Evolutionary conservation across 2,113 vertebrate species (phyloP).

Genomic region (Lampris megalopsis): DNA sequence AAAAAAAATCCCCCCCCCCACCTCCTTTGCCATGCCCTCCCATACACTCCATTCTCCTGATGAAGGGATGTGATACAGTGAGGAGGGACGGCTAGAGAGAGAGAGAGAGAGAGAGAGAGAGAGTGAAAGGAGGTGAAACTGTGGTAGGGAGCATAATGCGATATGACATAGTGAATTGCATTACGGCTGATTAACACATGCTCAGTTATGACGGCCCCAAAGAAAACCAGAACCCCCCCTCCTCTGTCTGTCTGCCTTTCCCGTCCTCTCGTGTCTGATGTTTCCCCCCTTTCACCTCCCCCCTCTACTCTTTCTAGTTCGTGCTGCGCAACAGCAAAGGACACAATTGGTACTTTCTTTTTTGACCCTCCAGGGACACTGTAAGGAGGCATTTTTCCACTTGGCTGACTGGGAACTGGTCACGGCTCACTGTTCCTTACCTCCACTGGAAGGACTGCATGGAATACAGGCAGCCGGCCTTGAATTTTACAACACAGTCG

Average conservation of each 20-base stretch:
- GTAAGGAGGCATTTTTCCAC: conserved; percentile 68
- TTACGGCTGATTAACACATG: conserved; percentile 74
- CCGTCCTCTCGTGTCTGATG: conserved; percentile 1
- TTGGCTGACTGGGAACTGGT: conserved; percentile 50
- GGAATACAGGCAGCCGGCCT: conserved; percentile 28
- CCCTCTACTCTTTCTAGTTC: conserved; percentile 8
- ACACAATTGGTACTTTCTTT: conserved; percentile 12
- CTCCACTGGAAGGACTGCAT: conserved; percentile 21
- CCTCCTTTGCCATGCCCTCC: neutral
- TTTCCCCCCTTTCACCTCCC: conserved; percentile 19
- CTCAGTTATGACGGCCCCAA: conserved; percentile 44
- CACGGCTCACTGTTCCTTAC: conserved; percentile 45
- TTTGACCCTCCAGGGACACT: conserved; percentile 54
- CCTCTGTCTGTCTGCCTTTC: conserved; percentile 13
- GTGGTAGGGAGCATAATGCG: conserved; percentile 62
- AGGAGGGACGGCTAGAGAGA: conserved; percentile 22
- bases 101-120: conserved; percentile 19
- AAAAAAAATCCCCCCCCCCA: conserved; percentile 50
- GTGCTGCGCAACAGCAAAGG: conserved; percentile 60
- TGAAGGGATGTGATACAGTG: conserved; percentile 30
- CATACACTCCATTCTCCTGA: conserved; percentile 42
- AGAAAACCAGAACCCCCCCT: conserved; percentile 49
- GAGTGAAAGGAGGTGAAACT: conserved; percentile 44
- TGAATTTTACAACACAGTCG: conserved; percentile 16
- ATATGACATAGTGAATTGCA: conserved; percentile 69